Evolutionary conservation across 2,888 invertebrate genomes (phyloP).

Genomic region (Nomada hirtipes): DNA sequence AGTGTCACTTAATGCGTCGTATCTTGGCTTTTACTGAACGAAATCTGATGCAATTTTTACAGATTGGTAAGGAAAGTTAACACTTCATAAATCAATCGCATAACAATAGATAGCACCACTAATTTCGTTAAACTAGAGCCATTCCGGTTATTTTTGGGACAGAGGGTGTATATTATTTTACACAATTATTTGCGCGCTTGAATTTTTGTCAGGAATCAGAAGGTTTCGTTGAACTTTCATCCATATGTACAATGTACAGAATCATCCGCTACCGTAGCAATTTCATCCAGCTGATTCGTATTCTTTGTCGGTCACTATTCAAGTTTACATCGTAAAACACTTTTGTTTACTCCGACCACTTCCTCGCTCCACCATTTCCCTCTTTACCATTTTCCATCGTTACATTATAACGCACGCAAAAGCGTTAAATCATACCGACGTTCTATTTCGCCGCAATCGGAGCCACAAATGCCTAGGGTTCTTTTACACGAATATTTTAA

Average conservation of each 20-base stretch:
- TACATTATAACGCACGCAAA: conserved; percentile 27
- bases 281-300: not conserved
- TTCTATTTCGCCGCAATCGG: conserved; percentile 48
- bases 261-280: not conserved
- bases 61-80: too few species aligned
- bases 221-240: not conserved
- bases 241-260: not conserved
- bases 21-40: too few species aligned
- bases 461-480: conserved; percentile 46
- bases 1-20: too few species aligned
- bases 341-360: not conserved
- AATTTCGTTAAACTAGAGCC: too few species aligned
- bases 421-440: conserved; percentile 52
- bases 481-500: conserved; percentile 57
- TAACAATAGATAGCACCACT: too few species aligned
- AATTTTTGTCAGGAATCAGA: not conserved
- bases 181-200: not conserved
- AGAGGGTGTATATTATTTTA: not conserved
- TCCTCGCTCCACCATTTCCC: not conserved
- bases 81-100: too few species aligned
- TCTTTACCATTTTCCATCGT: conserved; percentile 12
- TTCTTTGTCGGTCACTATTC: conserved; percentile 8
- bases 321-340: conserved; percentile 34
- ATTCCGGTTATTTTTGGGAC: too few species aligned
- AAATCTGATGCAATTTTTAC: too few species aligned